These are phyloP conservation scores for Tetragnatha montana DNA, from an alignment of 2,888 invertebrate species.

Conservation along the genomic window DNA sequence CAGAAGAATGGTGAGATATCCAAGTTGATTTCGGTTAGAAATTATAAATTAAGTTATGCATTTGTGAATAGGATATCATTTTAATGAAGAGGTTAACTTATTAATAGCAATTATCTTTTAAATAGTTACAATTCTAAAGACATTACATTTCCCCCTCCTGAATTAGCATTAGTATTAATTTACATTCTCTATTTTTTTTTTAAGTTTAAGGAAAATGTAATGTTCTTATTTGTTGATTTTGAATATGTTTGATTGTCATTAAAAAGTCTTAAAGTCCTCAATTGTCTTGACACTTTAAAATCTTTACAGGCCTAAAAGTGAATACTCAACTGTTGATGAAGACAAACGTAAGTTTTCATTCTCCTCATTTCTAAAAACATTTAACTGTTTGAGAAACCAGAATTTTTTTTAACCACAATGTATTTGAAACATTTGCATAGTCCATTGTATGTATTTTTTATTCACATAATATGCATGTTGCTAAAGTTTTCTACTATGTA, in stretches of 20 bases:
- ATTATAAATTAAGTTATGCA: too few species aligned
- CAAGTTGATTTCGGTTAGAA: neutral
- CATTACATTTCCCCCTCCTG: neutral
- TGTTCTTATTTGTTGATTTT: neutral
- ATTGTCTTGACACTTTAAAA: neutral
- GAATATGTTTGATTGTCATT: neutral
- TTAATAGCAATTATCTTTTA: too few species aligned
- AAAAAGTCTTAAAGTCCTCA: too few species aligned
- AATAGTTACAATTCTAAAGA: neutral
- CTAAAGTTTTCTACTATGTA: too few species aligned
- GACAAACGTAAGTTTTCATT: conserved; percentile 83
- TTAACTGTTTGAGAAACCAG: too few species aligned
- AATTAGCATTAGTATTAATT: neutral
- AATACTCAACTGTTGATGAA: conserved; percentile 94
- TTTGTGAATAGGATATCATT: too few species aligned
- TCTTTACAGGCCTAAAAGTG: conserved; percentile 88
- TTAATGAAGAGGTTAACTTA: too few species aligned
- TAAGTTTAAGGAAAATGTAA: neutral
- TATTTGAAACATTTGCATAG: too few species aligned
- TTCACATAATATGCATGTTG: too few species aligned
- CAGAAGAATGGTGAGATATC: conserved; percentile 90
- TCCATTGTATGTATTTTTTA: too few species aligned
- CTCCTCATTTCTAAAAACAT: neutral
- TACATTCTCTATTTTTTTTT: neutral
- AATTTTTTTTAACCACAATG: too few species aligned